These are phyloP conservation scores for Premnoplex brunnescens DNA, from an alignment of 2,797 vertebrate genomes.

Conservation along the genomic window DNA sequence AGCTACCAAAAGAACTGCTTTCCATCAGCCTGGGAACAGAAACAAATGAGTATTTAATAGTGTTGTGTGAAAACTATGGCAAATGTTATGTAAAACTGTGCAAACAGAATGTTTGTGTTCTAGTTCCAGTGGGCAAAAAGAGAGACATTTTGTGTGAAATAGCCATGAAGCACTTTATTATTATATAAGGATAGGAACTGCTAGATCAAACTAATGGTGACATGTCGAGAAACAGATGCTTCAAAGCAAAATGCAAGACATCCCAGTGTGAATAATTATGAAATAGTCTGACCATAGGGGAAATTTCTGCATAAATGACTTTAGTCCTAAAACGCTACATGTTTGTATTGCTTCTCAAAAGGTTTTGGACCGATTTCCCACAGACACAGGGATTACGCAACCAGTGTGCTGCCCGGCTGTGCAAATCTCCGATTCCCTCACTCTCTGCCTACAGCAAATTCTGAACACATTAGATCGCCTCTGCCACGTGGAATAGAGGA, in stretches of 20 bases:
- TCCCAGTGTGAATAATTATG: constrained; percentile 51
- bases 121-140: constrained; percentile 57
- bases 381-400: constrained; percentile 54
- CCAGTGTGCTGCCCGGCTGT: neutral
- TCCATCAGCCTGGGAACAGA: constrained; percentile 60
- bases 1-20: constrained; percentile 57
- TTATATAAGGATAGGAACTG: constrained; percentile 36
- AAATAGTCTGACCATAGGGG: constrained; percentile 54
- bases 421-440: neutral
- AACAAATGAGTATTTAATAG: constrained; percentile 61
- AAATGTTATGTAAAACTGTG: constrained; percentile 65
- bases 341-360: constrained; percentile 55
- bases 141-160: constrained; percentile 54
- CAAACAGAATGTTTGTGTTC: constrained; percentile 63
- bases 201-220: constrained; percentile 37
- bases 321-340: constrained; percentile 34
- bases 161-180: constrained; percentile 17
- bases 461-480: neutral
- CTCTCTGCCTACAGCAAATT: neutral
- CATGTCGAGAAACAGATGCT: constrained; percentile 21
- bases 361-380: constrained; percentile 52
- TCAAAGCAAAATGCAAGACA: constrained; percentile 46
- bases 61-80: constrained; percentile 54
- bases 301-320: constrained; percentile 58
- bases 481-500: neutral